Percentiles rank a stretch among this genome's conserved stretches.
Conservation (phyloP, 2,113 vertebrate species). For the Meleagris gallopavo region DNA sequence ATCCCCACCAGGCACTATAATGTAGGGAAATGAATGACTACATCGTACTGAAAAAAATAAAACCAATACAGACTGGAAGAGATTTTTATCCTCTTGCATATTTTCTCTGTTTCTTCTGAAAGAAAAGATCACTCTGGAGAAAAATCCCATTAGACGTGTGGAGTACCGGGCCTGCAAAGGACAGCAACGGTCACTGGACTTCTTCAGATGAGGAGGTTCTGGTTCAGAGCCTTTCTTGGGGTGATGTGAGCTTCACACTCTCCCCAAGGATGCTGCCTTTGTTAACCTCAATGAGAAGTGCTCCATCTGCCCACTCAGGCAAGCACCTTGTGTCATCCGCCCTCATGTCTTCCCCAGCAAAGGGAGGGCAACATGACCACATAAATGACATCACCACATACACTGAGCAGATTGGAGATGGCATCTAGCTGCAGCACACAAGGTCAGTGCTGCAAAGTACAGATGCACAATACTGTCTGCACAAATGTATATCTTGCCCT, state of each 20-base stretch:
- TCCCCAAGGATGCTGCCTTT: not conserved
- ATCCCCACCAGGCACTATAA: not conserved
- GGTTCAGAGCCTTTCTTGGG: not conserved
- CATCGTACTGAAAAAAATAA: not conserved
- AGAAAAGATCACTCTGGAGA: not conserved
- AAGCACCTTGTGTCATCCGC: accelerated
- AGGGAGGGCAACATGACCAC: not conserved
- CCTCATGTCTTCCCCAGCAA: not conserved
- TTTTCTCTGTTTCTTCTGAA: not conserved
- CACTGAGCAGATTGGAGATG: not conserved
- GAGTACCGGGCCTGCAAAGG: not conserved
- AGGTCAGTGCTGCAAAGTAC: not conserved
- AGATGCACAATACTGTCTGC: accelerated
- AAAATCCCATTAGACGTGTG: accelerated
- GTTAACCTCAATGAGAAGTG: not conserved
- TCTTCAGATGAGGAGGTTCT: not conserved
- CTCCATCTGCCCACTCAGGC: not conserved
- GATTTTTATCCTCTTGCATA: not conserved
- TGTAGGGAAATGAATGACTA: not conserved
- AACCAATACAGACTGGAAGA: not conserved
- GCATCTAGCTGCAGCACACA: not conserved
- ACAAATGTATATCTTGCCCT: not conserved
- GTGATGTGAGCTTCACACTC: not conserved
- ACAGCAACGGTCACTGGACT: not conserved
- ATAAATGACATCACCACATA: not conserved